Base-by-base conservation (phyloP, 2,888 invertebrate species). In the Eupsilia transversa region DNA sequence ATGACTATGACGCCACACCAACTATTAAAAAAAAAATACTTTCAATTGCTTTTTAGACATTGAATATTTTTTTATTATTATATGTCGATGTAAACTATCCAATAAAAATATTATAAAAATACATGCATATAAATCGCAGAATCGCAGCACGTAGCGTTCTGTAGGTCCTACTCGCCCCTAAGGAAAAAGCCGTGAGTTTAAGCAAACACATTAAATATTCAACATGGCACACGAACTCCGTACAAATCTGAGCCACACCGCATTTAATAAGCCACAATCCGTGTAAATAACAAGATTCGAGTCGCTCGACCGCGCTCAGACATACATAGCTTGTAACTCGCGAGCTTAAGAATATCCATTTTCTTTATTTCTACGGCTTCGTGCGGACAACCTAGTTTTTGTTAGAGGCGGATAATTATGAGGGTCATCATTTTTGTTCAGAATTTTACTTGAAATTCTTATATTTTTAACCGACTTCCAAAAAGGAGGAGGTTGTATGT, bases 301-400 rank as follows among this genome's bases (percentile, higher is more conserved):
- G 72, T 20, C 85, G 87, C 61, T 63, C 82, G 80, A 63, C 71
- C 60, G 85, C 71, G 63, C 64, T 59, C 57, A 12, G 57, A 81
- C 60, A 65, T 70, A 74, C 30, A 2, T 60, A 70, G 10, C 70
- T 79, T 75, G 70, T 72, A 57, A 33, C 66, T 66, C 33, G 38
- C 1, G 12, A 75, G 86, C 76, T 84, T 67, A 71, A 72, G 54
- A 74, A 79, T 74, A 79, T 79, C 73, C 77, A 82, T 84, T 86
- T 81, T 85, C 77, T 82, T 70, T 67, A 66, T 54, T 86, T 66
- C 27, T 65, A 75, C 12, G 86, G 83, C 74, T 86, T 86, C 86
- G 14, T 43, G 12, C 2, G 27, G 61, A 70, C 72, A 86, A 75
- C 85, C 87, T 75, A 82, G 71, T 84, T 85, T 64, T 70, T n/a